Evolutionary conservation across 2,888 invertebrate genomes (phyloP), one percentile per base, ranked within the genome.

Genomic region (Brenthis ino): DNA sequence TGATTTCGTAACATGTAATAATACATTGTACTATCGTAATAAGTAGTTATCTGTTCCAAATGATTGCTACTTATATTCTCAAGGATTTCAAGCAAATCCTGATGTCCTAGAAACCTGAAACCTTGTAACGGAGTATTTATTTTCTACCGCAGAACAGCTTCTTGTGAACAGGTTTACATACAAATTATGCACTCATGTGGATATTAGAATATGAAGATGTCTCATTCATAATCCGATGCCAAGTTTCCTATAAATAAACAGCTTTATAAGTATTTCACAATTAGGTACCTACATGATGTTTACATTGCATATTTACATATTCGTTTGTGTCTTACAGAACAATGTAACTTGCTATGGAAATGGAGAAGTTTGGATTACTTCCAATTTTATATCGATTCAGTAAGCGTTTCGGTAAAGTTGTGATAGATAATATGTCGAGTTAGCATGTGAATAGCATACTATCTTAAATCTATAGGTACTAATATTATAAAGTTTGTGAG

Each of bases 101-200:
- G 53, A 70, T 69, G 74, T 69, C 71, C 73, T 65, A 74, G 71
- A 74, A 74, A 76, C 75, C 75, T 72, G 70, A 74, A 70, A 68
- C 63, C 47, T 51, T 48, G 37, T 68, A 72, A 70, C 70, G 65
- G 71, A 66, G 55, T 69, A 66, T 67, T 69, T 63, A 64, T 65
- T 57, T 69, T 67, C 60, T 60, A 67, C 67, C 51, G 57, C 65
- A 53, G 28, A 58, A 64, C 67, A 65, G 57, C 61, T 24, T 63
- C 37, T 54, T 33, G 61, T 58, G 33, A 67, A 57, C 69, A 65
- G 65, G 68, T 72, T 72, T 67, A 55, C 65, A 72, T 68, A 56
- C 57, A 69, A 72, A 72, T 68, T 43, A 63, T 60, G 54, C 47
- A 28, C 56, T 71, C 67, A 68, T 64, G 64, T 58, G 69, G 28